Evolutionary conservation across 2,888 invertebrate genomes (phyloP).

Genomic region (Drosophila fulvimacula): DNA sequence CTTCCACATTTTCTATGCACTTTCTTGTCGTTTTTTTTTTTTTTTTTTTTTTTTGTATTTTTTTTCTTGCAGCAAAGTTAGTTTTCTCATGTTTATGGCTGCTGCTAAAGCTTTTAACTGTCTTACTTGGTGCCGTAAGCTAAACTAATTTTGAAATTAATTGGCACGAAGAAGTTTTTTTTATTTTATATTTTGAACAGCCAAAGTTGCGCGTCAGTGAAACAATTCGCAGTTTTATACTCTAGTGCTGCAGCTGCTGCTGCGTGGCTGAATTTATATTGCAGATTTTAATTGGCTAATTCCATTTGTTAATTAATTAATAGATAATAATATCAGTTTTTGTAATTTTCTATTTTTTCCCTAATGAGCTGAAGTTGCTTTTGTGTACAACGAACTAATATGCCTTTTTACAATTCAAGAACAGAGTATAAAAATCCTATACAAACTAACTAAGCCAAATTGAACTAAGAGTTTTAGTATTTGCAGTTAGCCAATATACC

Average conservation of each 20-base stretch:
- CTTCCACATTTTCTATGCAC: background rate
- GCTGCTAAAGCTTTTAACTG: slow-evolving; percentile 44
- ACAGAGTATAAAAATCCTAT: no score
- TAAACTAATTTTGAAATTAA: slow-evolving; percentile 21
- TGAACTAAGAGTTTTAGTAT: background rate
- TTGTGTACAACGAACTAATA: no score
- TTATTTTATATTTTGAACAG: background rate
- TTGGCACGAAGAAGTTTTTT: background rate
- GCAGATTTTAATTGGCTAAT: background rate
- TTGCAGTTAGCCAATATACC: background rate
- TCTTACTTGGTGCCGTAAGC: slow-evolving; percentile 27
- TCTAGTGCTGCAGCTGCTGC: background rate
- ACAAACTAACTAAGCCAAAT: no score
- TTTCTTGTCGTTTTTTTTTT: slow-evolving; percentile 11
- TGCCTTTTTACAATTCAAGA: background rate
- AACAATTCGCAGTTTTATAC: background rate
- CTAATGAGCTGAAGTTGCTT: background rate
- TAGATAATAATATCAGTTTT: background rate
- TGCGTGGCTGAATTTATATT: background rate
- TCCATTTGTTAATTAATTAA: background rate
- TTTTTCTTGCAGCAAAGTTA: slow-evolving; percentile 36
- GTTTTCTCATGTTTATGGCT: slow-evolving; percentile 59
- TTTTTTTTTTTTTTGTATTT: slow-evolving; percentile 8
- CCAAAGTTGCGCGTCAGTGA: background rate
- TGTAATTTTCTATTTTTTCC: background rate